Conservation (phyloP, 1,140 invertebrate genomes). For the Cyphomyrmex costatus region DNA sequence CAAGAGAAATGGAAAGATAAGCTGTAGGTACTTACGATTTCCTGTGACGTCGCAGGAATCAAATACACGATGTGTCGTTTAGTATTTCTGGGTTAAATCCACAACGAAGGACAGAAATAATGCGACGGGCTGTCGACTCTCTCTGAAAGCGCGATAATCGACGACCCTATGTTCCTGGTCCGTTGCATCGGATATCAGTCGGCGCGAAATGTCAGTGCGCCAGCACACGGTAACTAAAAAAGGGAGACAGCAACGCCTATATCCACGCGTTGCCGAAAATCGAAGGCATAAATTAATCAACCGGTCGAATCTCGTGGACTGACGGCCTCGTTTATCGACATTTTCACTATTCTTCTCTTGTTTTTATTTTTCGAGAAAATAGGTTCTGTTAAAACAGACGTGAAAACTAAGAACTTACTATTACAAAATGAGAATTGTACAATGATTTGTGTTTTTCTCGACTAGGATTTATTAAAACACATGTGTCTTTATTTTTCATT, state of each 20-base stretch:
- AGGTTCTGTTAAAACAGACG: slow-evolving; percentile 17
- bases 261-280: slow-evolving; percentile 59
- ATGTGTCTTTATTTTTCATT: background rate
- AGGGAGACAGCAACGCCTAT: slow-evolving; percentile 59
- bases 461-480: slow-evolving; percentile 6
- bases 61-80: slow-evolving; percentile 11
- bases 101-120: slow-evolving; percentile 45
- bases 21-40: background rate
- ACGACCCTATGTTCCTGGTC: slow-evolving; percentile 34
- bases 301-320: slow-evolving; percentile 23
- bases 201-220: slow-evolving; percentile 49
- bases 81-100: slow-evolving; percentile 43
- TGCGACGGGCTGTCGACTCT: slow-evolving; percentile 18
- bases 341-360: slow-evolving; percentile 24
- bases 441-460: background rate
- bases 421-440: slow-evolving; percentile 14
- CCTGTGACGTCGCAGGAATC: slow-evolving; percentile 7
- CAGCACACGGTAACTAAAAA: slow-evolving; percentile 39
- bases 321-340: slow-evolving; percentile 67
- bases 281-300: slow-evolving; percentile 74
- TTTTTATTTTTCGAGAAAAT: slow-evolving; percentile 61
- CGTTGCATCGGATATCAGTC: slow-evolving; percentile 67
- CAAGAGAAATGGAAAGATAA: slow-evolving; percentile 11
- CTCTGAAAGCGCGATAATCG: slow-evolving; percentile 64
- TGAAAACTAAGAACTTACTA: background rate